These are phyloP conservation scores for Rana temporaria DNA, from an alignment of 2,113 vertebrate species.

Conservation along the genomic window DNA sequence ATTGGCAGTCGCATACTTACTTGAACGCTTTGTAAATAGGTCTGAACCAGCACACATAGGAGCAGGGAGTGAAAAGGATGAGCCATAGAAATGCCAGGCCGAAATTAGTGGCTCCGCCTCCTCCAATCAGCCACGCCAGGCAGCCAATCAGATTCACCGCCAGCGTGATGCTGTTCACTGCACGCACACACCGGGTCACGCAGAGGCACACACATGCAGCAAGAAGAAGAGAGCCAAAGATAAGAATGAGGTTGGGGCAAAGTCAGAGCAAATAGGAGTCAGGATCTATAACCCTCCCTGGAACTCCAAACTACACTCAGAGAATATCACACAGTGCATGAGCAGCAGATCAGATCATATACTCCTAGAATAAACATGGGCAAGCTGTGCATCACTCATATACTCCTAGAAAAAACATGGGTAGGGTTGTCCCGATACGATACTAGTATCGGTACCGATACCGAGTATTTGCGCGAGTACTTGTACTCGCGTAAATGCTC, in stretches of 20 bases:
- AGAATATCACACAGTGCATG: neutral
- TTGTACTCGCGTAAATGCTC: too few relatives aligned
- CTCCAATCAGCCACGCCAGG: slow-evolving; percentile 96
- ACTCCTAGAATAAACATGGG: too few relatives aligned
- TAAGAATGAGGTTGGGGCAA: slow-evolving; percentile 36
- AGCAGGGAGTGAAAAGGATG: slow-evolving; percentile 97
- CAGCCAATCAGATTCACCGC: slow-evolving; percentile 95
- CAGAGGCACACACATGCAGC: slow-evolving; percentile 63
- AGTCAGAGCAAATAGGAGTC: slow-evolving; percentile 19
- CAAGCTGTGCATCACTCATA: too few relatives aligned
- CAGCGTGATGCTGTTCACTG: slow-evolving; percentile 94
- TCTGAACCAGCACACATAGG: slow-evolving; percentile 98
- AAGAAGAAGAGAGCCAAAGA: slow-evolving; percentile 39
- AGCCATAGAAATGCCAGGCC: slow-evolving; percentile 98
- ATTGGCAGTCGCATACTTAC: slow-evolving; percentile 74
- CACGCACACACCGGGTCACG: slow-evolving; percentile 71
- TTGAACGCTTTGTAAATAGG: slow-evolving; percentile 99
- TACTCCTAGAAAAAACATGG: too few relatives aligned
- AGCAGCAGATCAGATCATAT: too few relatives aligned
- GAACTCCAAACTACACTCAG: neutral
- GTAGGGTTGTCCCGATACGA: too few relatives aligned
- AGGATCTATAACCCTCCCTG: neutral
- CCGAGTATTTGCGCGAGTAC: too few relatives aligned
- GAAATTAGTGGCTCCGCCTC: slow-evolving; percentile 95
- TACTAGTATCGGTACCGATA: too few relatives aligned